Conservation (phyloP, 2,113 vertebrate species). For the Cynopterus brachyotis region DNA sequence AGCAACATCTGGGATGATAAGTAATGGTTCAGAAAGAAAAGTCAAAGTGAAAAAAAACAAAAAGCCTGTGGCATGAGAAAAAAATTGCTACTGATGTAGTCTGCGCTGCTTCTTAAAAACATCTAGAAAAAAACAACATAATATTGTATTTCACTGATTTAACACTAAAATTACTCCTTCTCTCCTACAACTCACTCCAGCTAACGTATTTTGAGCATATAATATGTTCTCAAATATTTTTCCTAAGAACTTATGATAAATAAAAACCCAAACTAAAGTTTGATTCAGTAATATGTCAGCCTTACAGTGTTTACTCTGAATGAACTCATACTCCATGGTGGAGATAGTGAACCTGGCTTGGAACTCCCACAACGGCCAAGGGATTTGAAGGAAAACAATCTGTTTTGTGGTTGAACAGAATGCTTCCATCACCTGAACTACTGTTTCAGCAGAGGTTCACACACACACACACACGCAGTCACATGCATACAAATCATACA, state of each 20-base stretch:
- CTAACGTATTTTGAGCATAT: not conserved
- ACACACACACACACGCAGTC: no score
- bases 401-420: conserved; percentile 1
- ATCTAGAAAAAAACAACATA: not conserved
- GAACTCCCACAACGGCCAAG: not conserved
- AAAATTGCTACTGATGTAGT: not conserved
- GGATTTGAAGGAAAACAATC: not conserved
- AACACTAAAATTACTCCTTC: not conserved
- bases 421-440: not conserved
- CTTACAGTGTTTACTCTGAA: conserved; percentile 13
- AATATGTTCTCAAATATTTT: not conserved
- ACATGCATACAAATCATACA: no score
- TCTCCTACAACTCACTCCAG: not conserved
- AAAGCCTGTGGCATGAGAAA: not conserved
- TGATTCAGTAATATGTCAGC: not conserved
- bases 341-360: not conserved
- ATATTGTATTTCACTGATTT: not conserved
- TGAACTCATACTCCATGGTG: not conserved
- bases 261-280: not conserved
- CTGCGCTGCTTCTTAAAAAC: not conserved
- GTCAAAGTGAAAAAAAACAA: not conserved
- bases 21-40: not conserved
- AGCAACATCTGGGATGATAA: not conserved
- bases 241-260: not conserved
- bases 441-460: not conserved